Base-by-base conservation (phyloP, 2,888 invertebrate species). In the Torymus aiolomorphi region DNA sequence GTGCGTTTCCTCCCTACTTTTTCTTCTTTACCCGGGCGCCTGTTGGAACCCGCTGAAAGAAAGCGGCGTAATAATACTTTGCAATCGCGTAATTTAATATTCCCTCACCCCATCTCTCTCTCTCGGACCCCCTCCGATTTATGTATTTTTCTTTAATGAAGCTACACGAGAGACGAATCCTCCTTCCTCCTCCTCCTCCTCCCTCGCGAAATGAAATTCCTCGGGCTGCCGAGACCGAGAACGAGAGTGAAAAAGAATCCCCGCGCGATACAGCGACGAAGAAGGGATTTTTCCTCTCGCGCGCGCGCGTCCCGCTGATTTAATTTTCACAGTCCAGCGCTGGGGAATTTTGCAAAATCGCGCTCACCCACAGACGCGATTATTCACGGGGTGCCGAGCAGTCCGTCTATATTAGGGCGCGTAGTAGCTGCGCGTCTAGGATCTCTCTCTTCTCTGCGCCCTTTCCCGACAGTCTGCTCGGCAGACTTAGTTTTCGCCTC, bases 361-460 rank as follows among this genome's bases (percentile, higher is more conserved):
- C 42, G 49, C 63, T 70, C 42, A 12, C 16, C 69, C 76, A 61
- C 49, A 75, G 82, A 70, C 81, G 69, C 82, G 78, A 84, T 84
- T 83, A 84, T 79, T 83, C 73, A 83, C 83, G 80, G 80, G 73
- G 80, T 71, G 78, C 18, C 80, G 80, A 82, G 54, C 65, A 73
- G 81, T 57, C 78, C 71, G 81, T 76, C 78, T 80, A 66, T 82
- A 77, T 77, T 62, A 73, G 62, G 16, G 56, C 12, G 13, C 14
- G 31, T 13, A 14, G 52, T 10, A 31, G 18, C 62, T 49, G 8
- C 51, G 13, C 24, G 54, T 18, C 31, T 24, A 16, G 20, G 12
- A 10, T 63, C 24, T 14, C 14, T 66, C 18, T 12, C 10, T 2
- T 56, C 16, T 14, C 14, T 42, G 12, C 24, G 31, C 14, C 8